Percentiles rank a stretch among this genome's conserved stretches.
These are phyloP conservation scores for Leptatherina wallacei DNA, from an alignment of 2,797 vertebrate genomes.

Conservation along the genomic window DNA sequence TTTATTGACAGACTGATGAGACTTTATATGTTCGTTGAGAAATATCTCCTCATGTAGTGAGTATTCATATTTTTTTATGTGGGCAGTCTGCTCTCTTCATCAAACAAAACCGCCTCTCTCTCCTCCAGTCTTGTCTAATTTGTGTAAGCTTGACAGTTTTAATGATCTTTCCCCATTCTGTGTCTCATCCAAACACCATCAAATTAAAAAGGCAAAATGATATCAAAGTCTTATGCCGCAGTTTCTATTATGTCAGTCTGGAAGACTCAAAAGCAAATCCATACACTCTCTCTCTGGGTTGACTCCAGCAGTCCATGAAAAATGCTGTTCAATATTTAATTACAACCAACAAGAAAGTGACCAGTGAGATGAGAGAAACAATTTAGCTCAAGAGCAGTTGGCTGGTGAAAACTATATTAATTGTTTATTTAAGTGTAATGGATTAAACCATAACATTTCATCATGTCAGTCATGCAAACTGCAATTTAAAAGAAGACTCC, in stretches of 20 bases:
- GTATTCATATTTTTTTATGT: conserved; percentile 13
- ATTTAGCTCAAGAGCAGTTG: conserved; percentile 40
- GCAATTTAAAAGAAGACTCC: conserved; percentile 10
- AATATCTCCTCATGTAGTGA: conserved; percentile 16
- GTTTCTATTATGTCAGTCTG: conserved; percentile 23
- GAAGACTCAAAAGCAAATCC: conserved; percentile 24
- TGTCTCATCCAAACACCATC: conserved; percentile 21
- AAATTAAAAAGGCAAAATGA: conserved; percentile 18
- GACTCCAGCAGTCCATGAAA: conserved; percentile 56
- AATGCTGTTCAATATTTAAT: conserved; percentile 70
- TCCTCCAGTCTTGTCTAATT: conserved; percentile 12
- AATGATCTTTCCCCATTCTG: conserved; percentile 16
- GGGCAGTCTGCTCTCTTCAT: conserved; percentile 4
- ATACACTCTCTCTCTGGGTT: conserved; percentile 17
- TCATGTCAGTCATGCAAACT: background rate
- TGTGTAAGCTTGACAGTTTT: conserved; percentile 17
- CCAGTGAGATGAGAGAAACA: conserved; percentile 48
- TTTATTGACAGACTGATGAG: conserved; percentile 1
- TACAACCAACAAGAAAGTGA: conserved; percentile 50
- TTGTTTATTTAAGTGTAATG: conserved; percentile 31
- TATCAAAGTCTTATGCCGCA: conserved; percentile 28
- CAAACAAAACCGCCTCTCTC: conserved; percentile 29
- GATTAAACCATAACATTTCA: conserved; percentile 37
- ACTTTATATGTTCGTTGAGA: background rate
- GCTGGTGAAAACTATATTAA: conserved; percentile 23